Conservation (phyloP, 1,140 invertebrate genomes). For the Laodelphax striatellus region DNA sequence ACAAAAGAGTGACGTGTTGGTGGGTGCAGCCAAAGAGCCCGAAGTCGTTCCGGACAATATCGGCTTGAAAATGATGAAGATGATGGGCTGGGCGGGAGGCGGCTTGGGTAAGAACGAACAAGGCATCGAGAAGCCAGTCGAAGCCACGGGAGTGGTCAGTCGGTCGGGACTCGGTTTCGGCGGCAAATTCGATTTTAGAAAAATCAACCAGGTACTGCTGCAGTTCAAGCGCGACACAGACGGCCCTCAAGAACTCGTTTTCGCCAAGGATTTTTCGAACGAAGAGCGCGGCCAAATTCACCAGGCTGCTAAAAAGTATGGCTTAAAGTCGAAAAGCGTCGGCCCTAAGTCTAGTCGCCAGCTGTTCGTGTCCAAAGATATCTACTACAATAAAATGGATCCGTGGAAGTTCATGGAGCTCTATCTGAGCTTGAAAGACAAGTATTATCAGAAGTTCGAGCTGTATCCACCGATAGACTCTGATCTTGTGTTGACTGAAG, state of each 20-base stretch:
- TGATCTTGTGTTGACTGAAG: too few relatives aligned
- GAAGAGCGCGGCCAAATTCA: constrained; percentile 33
- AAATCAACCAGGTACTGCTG: not conserved
- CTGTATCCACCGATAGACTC: too few relatives aligned
- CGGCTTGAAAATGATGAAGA: constrained; percentile 32
- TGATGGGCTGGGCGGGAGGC: constrained; percentile 40
- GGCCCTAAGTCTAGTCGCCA: too few relatives aligned
- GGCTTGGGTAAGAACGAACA: constrained; percentile 33
- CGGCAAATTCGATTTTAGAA: not conserved
- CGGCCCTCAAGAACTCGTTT: constrained; percentile 22
- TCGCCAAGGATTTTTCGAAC: constrained; percentile 29
- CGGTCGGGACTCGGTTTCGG: not conserved
- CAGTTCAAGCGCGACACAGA: not conserved
- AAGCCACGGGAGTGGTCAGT: not conserved
- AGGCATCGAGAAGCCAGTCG: constrained; percentile 35
- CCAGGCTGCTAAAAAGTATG: not conserved
- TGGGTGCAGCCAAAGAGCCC: too few relatives aligned
- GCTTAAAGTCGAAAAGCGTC: too few relatives aligned
- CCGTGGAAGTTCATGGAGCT: too few relatives aligned
- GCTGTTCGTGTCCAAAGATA: too few relatives aligned
- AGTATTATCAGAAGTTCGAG: too few relatives aligned
- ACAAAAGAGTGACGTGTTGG: too few relatives aligned
- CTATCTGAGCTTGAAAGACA: too few relatives aligned
- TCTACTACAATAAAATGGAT: too few relatives aligned
- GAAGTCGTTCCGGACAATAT: constrained; percentile 27